A percentile compares a stretch with the other conserved stretches of the same genome.
These are phyloP conservation scores for Eupsittula cactorum DNA, from an alignment of 2,113 vertebrate genomes.

Conservation along the genomic window DNA sequence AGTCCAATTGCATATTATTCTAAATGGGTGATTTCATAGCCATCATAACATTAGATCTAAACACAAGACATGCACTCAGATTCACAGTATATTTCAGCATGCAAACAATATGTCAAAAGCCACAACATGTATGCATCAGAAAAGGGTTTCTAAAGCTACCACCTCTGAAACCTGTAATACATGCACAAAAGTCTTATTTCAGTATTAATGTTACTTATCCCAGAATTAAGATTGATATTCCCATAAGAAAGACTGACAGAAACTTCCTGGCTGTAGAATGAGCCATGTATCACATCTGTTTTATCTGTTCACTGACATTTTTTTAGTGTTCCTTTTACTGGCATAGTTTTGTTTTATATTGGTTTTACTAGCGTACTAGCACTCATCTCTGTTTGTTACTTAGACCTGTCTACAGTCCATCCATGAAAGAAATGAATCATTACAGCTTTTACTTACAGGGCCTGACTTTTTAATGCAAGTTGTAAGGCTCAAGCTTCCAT, in stretches of 20 bases:
- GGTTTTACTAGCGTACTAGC: not conserved
- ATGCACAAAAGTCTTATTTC: not conserved
- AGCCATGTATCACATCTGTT: not conserved
- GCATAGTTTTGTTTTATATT: not conserved
- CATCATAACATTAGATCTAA: conserved; percentile 1
- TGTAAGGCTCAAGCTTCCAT: not conserved
- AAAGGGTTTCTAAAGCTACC: not conserved
- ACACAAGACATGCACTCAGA: not conserved
- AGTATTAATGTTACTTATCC: not conserved
- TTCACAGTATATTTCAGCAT: not conserved
- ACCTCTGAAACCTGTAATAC: not conserved
- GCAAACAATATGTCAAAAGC: not conserved
- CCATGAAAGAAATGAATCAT: conserved; percentile 18
- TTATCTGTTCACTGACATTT: not conserved
- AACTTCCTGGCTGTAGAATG: not conserved
- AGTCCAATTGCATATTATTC: not conserved
- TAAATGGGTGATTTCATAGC: conserved; percentile 16
- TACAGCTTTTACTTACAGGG: conserved; percentile 28
- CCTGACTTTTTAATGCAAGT: not conserved
- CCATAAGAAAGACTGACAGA: not conserved
- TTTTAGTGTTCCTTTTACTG: conserved; percentile 21
- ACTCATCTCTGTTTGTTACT: not conserved
- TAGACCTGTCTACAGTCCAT: not conserved
- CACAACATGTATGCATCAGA: not conserved
- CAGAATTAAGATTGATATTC: not conserved